Conservation (phyloP, 1,140 invertebrate genomes). For the Pentalonia nigronervosa region DNA sequence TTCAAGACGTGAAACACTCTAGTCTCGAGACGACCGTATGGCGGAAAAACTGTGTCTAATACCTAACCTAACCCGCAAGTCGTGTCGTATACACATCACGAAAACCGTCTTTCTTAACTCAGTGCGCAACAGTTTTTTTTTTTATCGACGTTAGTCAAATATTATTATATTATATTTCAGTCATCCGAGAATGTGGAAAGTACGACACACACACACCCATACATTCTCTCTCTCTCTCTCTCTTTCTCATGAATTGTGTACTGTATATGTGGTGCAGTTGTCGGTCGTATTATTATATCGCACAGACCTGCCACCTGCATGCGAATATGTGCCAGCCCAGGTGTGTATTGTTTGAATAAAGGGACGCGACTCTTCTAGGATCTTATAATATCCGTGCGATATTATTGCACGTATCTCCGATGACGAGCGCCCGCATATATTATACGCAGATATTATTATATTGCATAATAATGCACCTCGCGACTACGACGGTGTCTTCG, state of each 20-base stretch:
- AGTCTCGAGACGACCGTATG: neutral
- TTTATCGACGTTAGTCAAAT: neutral
- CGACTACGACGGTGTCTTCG: neutral
- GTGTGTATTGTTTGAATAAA: neutral
- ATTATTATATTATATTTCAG: neutral
- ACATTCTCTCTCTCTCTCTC: neutral
- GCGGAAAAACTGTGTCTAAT: neutral
- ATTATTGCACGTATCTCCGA: conserved; percentile 9
- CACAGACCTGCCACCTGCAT: neutral
- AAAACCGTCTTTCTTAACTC: neutral
- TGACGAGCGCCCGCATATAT: neutral
- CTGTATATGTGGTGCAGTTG: too few species aligned
- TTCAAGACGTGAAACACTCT: neutral
- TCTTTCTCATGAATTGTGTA: neutral
- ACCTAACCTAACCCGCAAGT: neutral
- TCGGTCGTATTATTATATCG: neutral
- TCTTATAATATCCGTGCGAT: conserved; percentile 14
- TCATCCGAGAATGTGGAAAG: neutral
- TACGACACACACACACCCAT: too few species aligned
- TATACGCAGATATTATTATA: neutral
- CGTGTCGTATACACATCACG: neutral
- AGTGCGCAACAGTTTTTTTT: neutral
- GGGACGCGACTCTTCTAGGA: neutral
- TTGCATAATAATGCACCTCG: neutral
- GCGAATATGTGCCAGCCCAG: neutral